Evolutionary conservation across 2,797 vertebrate species (phyloP), one percentile per base, ranked within the genome.

Genomic region (Limnodromus scolopaceus): DNA sequence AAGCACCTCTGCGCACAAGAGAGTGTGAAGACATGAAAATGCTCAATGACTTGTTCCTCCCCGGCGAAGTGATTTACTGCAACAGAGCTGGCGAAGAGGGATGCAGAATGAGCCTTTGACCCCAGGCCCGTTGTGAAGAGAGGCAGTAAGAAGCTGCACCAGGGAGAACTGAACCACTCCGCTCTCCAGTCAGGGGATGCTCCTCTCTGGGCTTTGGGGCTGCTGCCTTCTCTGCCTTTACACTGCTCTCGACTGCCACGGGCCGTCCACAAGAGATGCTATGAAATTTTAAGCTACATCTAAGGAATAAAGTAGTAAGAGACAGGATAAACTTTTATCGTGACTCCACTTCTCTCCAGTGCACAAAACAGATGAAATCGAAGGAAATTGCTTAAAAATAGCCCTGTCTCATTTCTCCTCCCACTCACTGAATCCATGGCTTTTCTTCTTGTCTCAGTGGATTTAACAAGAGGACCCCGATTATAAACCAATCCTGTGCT

Each of bases 1-100:
- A 15, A 45, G 72, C 0, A 1, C 41, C 41, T 66, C 54, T 8
- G 17, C 0, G 1, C 55, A 16, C 39, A 41, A 16, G 34, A 32
- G 71, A 32, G 34, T 4, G 19, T 2, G 22, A 68, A 25, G 34
- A 23, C 10, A 22, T 30, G 24, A 24, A 60, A 48, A 48, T 5
- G 41, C 38, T 41, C 28, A 20, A 38, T 32, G 45, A 17, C 32
- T 79, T 63, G 66, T 63, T 60, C 68, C 74, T 79, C 55, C 61
- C 36, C 8, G 23, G 32, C 39, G 51, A 48, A 45, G 3, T 6
- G 28, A 30, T 38, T 70, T 54, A 34, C 11, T 70, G 63, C 55
- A 43, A 24, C 32, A 36, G 48, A 68, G 55, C 75, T 24, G 4
- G 16, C 1, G 1, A 30, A 61, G 9, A 4, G 43, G 61, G 57